Evolutionary conservation across 2,113 vertebrate species (phyloP), one percentile per base, ranked within the genome.

Genomic region (Prochilodus magdalenae): DNA sequence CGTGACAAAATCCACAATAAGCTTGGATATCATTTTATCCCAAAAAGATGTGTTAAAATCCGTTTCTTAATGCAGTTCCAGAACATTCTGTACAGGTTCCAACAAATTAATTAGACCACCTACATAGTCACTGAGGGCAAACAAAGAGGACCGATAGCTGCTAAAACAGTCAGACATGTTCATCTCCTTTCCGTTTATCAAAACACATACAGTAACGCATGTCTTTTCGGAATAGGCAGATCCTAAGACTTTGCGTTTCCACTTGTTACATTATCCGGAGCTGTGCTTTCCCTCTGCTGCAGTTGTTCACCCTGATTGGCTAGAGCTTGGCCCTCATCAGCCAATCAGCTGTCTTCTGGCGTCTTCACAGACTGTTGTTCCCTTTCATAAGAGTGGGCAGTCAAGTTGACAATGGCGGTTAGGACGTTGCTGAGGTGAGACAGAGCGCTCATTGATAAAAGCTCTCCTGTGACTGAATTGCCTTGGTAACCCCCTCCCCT

Each of bases 391-490:
- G 77, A 84, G 73, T 57, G 70, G 77, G 60, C 75, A 83, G 82
- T 81, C 70, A 69, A 74, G 53, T 72, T 84, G 83, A 83, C 81
- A 85, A 85, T 81, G 75, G 86, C 65, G 53, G 81, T 80, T 83
- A 75, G 86, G 84, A 85, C 83, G 83, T 79, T 87, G 81, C 86
- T 81, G 83, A 83, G 79, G 78, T 85, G 82, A 87, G 80, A 85
- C 86, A 87, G 83, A 83, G 86, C 86, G 60, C 81, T 87, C 86
- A 87, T 87, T 87, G 86, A 87, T 87, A 85, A 87, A 87, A 85
- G 81, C 86, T 83, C 84, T 81, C 77, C 75, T 81, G 83, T 83
- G 83, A 85, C 81, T 85, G 74, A 87, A 87, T 85, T 75, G 81
- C 86, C 85, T 81, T 86, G 85, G 85, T 86, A 84, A 86, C 85